Base-by-base conservation (phyloP, 2,797 vertebrate species). In the Echiichthys vipera region DNA sequence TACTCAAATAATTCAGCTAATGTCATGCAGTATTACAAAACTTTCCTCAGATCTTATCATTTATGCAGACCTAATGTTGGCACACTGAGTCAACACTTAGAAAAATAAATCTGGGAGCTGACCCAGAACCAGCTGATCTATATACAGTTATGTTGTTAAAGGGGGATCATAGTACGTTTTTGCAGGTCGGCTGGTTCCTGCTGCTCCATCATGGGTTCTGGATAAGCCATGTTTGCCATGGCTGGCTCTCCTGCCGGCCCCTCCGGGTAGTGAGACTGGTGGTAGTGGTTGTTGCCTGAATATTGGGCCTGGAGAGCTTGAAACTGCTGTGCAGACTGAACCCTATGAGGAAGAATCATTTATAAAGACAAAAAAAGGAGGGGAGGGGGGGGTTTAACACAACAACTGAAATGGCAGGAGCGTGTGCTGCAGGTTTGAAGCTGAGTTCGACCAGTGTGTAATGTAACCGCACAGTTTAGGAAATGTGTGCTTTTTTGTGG, bases 241-340 rank as follows among this genome's bases (percentile, higher is more conserved):
- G 78, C 77, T 24, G 71, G 17, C 40, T 93, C 91, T 70, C 78
- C 91, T 20, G 63, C 22, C 20, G 57, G 76, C 30, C 65, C 80
- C 56, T 90, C 88, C 2, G 86, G 74, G 64, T 84, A 84, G 40
- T 83, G 83, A 32, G 76, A 78, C 66, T 83, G 89, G 14, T 87
- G 83, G 65, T 88, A 86, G 49, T 74, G 61, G 79, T 65, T 87
- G 68, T 85, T 61, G 55, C 71, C 72, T 15, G 84, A 81, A 80
- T 93, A 93, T 53, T 95, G 91, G 2, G 91, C 86, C 72, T 94
- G 94, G 12, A 95, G 92, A 53, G 93, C 91, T 36, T 94, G 94
- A 36, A 93, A 92, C 85, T 94, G 94, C 84, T 94, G 95, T 18
- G 93, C 86, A 18, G 95, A 94, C 77, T 91, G 93, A 82, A 94